A percentile compares a stretch with the other conserved stretches of the same genome.
Conservation (phyloP, 2,797 vertebrate genomes). For the Aeoliscus strigatus region DNA sequence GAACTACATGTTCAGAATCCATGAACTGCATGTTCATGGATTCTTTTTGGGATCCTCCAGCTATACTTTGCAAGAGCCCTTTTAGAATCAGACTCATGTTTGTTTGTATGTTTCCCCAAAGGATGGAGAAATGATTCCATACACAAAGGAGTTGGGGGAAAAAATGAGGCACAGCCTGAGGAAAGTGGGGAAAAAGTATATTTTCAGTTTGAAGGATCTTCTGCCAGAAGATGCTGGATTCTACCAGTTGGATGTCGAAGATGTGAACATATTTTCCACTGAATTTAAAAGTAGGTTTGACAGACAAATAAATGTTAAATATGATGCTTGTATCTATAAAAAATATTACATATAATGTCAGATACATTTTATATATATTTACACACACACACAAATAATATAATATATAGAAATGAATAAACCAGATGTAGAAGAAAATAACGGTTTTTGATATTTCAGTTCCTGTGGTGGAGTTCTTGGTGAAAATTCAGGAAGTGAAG, state of each 20-base stretch:
- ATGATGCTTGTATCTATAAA: too few species aligned
- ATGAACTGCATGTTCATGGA: too few species aligned
- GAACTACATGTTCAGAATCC: too few species aligned
- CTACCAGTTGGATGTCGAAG: constrained; percentile 82
- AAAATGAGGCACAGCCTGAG: constrained; percentile 74
- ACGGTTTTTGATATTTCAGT: constrained; percentile 43
- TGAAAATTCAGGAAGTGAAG: constrained; percentile 70
- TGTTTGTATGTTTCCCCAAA: constrained; percentile 28
- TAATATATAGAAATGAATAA: too few species aligned
- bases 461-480: constrained; percentile 67
- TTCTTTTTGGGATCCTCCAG: too few species aligned
- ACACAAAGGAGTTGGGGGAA: constrained; percentile 62
- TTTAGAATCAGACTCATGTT: constrained; percentile 3
- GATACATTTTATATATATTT: too few species aligned
- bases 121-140: constrained; percentile 79
- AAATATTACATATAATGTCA: too few species aligned
- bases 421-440: too few species aligned
- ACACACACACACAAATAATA: too few species aligned
- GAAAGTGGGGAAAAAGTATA: constrained; percentile 69
- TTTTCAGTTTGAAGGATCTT: constrained; percentile 79
- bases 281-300: constrained; percentile 75
- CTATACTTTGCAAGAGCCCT: background rate
- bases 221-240: constrained; percentile 80
- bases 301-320: background rate
- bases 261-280: constrained; percentile 80